Base-by-base conservation (phyloP, 2,113 vertebrate genomes). In the Podiceps cristatus region DNA sequence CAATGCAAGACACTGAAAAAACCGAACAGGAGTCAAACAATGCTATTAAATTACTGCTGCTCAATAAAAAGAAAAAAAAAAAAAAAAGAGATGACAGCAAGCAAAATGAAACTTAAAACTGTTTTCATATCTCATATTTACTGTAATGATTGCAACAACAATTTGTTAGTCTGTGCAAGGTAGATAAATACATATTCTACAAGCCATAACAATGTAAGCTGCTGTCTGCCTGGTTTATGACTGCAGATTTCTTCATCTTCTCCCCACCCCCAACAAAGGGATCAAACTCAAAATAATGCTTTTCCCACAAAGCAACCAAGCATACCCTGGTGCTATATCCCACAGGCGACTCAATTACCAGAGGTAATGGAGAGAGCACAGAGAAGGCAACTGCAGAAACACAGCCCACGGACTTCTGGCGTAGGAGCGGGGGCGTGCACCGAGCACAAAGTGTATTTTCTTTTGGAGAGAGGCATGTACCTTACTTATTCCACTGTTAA, bases 101-200 rank as follows among this genome's bases (percentile, higher is more conserved):
- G 75, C n/a, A 59, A 95, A 96, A 95, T 64, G 79, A 79, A 97
- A 91, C 85, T 64, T 55, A 20, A 58, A 90, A 42, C 80, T 71
- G 56, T 69, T 91, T 90, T 86, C 64, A 24, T 94, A 74, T 67
- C 93, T 91, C 66, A 4, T 77, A 40, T 82, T 88, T 76, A 81
- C 88, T 86, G 62, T 69, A 59, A 79, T 33, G 93, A 91, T 4
- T 68, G 83, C 93, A 79, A 91, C 59, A 68, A 53, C 42, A 56
- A 74, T 88, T 90, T 82, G 93, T 22, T 80, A 71, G 84, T 45
- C 60, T 73, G 91, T 18, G 85, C 59, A 13, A 85, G 87, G 92
- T n/a, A 92, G 90, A 92, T 86, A 96, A 95, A 96, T 20, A 16
- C 13, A 0, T 7, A 53, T 64, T 95, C 37, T 58, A 64, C 25